phyloP scores from a whole-genome alignment of 2,888 invertebrate species.

The Mesochorus sp. region DNA sequence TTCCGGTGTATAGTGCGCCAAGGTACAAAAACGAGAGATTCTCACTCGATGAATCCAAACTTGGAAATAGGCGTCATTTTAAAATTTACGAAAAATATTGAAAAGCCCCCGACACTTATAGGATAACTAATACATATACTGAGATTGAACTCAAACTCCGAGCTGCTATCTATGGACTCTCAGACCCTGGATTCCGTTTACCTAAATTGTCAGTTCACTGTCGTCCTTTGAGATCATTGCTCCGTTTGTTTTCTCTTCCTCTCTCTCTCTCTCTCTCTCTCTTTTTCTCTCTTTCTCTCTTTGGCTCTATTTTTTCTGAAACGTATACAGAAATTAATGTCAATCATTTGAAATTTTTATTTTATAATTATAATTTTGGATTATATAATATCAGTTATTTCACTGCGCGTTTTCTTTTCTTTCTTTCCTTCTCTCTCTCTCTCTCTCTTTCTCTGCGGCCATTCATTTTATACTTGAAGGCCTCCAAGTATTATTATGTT shows the following conservation, averaged over 20 bases:
- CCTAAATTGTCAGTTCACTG: slow-evolving; percentile 72
- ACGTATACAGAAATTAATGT: neutral
- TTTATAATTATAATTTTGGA: neutral
- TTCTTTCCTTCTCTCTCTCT: neutral
- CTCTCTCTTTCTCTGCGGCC: slow-evolving; percentile 9
- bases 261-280: slow-evolving; percentile 22
- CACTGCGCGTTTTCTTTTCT: neutral
- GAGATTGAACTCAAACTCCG: too few species aligned
- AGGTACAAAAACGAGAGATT: neutral
- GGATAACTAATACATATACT: too few species aligned
- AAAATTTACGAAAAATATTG: too few species aligned
- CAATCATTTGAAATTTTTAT: neutral
- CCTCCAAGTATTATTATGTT: slow-evolving; percentile 24
- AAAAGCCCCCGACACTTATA: neutral
- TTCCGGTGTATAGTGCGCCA: slow-evolving; percentile 21
- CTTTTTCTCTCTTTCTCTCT: neutral
- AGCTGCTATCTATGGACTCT: too few species aligned
- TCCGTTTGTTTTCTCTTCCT: slow-evolving; percentile 57
- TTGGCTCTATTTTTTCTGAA: neutral
- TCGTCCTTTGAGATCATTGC: slow-evolving; percentile 67
- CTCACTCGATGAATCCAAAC: slow-evolving; percentile 45
- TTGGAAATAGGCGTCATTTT: too few species aligned
- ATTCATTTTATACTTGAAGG: slow-evolving; percentile 17
- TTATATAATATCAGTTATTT: neutral
- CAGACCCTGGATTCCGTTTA: slow-evolving; percentile 52